Base-by-base conservation (phyloP, 1,140 invertebrate genomes). In the Drosophila lacteicornis region DNA sequence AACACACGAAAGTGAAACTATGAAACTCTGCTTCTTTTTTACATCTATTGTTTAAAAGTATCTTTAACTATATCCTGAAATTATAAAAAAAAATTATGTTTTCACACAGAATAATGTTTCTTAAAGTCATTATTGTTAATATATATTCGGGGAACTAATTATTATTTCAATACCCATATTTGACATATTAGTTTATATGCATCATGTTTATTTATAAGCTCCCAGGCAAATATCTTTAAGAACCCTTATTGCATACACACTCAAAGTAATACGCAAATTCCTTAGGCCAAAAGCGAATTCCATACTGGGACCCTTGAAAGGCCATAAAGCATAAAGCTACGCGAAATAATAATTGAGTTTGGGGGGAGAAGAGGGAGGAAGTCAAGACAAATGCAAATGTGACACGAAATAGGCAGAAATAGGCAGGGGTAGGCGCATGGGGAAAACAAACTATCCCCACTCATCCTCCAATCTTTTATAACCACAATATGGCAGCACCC, bases 371-470 rank as follows among this genome's bases (percentile, higher is more conserved):
- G 47, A 6, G 27, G 46, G 19, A 45, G 51, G 12, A 49, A 17
- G 42, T 22, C 25, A 82, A 90, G 85, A 88, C 78, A 90, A 90
- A 88, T 81, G 85, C 81, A 81, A 90, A 90, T 88, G 67, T 85
- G 85, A 80, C 85, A 88, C 81, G 85, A 79, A 50, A 83, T 66
- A 61, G 51, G 19, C 51, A 58, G 50, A 13, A 27, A 27, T 40
- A 3, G 40, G 22, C 22, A 25, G 40, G 12, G 25, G 36, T 40
- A 46, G 42, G 19, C 25, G 56, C 8, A 19, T 2, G 22, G 12
- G 33, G 36, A 80, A 69, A 77, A 80, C 80, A 81, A 81, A 88
- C 78, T 85, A 90, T 80, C 55, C 63, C 81, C 66, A 67, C 71
- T 56, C 59, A 27, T 15, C 25, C 57, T 22, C 12, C 45, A 25